phyloP scores from a whole-genome alignment of 2,888 invertebrate genomes.

The Parthenolecanium corni region DNA sequence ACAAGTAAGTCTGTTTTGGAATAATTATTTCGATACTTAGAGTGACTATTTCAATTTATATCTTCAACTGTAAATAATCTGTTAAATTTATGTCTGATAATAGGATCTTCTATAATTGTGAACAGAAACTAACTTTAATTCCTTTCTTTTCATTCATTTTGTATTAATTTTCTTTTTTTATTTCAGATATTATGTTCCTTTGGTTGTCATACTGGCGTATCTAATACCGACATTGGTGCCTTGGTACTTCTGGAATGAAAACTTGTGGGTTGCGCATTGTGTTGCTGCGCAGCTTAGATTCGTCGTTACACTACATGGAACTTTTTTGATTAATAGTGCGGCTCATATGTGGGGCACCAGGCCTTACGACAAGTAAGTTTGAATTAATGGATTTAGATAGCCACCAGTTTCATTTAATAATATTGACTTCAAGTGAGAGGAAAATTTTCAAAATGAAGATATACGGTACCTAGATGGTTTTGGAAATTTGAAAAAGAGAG shows the following conservation, averaged over 20 bases:
- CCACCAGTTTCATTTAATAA: neutral
- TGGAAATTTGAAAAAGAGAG: no score
- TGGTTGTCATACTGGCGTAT: slow-evolving; percentile 45
- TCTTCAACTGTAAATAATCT: no score
- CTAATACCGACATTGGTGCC: slow-evolving; percentile 47
- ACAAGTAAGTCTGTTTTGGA: slow-evolving; percentile 51
- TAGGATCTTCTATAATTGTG: no score
- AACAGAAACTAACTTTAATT: no score
- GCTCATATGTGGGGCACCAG: slow-evolving; percentile 46
- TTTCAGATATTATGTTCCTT: slow-evolving; percentile 43
- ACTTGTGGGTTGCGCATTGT: slow-evolving; percentile 37
- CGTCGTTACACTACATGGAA: slow-evolving; percentile 46
- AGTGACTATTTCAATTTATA: neutral
- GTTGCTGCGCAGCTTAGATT: slow-evolving; percentile 43
- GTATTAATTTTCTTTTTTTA: no score
- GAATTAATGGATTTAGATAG: neutral
- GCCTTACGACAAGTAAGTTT: slow-evolving; percentile 40
- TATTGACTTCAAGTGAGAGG: neutral
- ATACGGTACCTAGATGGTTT: no score
- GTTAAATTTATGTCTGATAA: no score
- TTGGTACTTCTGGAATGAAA: slow-evolving; percentile 48
- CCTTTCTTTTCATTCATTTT: no score
- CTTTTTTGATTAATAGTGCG: slow-evolving; percentile 52
- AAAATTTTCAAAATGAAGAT: neutral
- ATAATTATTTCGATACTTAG: neutral